These are phyloP conservation scores for Gandaritis pyraliata DNA, from an alignment of 2,888 invertebrate species.

Conservation along the genomic window DNA sequence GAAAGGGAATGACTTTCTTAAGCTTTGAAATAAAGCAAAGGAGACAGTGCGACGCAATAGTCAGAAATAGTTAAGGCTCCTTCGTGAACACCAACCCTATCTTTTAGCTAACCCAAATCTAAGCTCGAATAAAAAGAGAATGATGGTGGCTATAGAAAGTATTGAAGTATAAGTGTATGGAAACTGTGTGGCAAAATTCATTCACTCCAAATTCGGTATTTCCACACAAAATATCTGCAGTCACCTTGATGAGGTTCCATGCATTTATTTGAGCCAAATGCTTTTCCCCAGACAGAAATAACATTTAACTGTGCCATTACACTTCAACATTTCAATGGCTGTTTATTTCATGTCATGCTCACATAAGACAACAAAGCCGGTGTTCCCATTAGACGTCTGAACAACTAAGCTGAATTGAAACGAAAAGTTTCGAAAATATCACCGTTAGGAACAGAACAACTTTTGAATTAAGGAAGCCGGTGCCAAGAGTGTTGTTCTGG, in stretches of 20 bases:
- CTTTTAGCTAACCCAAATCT: no score
- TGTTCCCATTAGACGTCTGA: conserved; percentile 46
- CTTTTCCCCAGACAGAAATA: conserved; percentile 20
- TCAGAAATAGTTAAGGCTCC: background rate
- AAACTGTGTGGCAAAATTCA: background rate
- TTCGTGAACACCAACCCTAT: background rate
- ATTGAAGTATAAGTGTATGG: no score
- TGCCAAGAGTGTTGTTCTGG: conserved; percentile 60
- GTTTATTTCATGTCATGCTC: conserved; percentile 33
- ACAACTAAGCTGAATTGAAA: conserved; percentile 54
- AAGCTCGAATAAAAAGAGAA: no score
- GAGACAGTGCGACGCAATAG: background rate
- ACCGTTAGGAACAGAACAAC: conserved; percentile 53
- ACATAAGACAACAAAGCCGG: conserved; percentile 37
- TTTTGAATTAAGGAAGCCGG: conserved; percentile 61
- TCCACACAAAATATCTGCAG: conserved; percentile 3
- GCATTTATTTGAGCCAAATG: conserved; percentile 20
- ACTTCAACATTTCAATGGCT: conserved; percentile 28
- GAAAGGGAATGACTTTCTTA: background rate
- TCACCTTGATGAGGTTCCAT: conserved; percentile 10
- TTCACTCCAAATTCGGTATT: background rate
- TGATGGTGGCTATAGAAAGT: no score
- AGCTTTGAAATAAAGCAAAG: background rate
- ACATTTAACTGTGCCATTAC: conserved; percentile 24
- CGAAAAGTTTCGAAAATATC: conserved; percentile 56